Conservation (phyloP, 2,113 vertebrate species). For the Rhadina sibilatrix region DNA sequence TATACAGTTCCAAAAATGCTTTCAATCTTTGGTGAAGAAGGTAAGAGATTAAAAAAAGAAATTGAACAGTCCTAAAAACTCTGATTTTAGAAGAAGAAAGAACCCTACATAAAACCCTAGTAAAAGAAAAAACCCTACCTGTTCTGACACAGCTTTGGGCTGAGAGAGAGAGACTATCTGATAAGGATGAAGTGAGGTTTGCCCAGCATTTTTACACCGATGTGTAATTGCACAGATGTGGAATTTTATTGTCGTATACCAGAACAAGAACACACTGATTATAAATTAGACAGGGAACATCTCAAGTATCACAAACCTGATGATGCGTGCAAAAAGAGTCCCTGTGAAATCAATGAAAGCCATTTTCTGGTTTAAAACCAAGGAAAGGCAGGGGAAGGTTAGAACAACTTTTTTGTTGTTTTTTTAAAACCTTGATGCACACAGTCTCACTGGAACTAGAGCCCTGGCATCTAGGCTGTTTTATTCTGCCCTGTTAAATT, state of each 20-base stretch:
- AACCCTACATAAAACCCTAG: neutral
- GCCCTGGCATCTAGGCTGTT: neutral
- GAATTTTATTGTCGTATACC: neutral
- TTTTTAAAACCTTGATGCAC: neutral
- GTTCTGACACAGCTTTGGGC: neutral
- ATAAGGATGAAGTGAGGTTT: neutral
- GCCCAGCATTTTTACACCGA: neutral
- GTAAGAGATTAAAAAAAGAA: neutral
- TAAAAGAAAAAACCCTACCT: neutral
- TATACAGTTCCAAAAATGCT: neutral
- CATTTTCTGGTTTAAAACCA: neutral
- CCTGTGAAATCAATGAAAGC: neutral
- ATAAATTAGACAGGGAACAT: neutral
- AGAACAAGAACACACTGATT: neutral
- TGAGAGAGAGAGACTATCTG: neutral
- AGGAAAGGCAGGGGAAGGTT: neutral
- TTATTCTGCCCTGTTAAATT: conserved; percentile 40
- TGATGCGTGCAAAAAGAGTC: neutral
- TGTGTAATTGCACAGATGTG: neutral
- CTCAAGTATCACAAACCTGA: neutral
- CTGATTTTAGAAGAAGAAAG: neutral
- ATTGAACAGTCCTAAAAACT: neutral
- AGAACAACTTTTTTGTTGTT: neutral
- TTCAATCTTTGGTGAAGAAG: neutral
- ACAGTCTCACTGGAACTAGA: neutral